Base-by-base conservation (phyloP, 2,797 vertebrate genomes). In the Erethizon dorsatum region DNA sequence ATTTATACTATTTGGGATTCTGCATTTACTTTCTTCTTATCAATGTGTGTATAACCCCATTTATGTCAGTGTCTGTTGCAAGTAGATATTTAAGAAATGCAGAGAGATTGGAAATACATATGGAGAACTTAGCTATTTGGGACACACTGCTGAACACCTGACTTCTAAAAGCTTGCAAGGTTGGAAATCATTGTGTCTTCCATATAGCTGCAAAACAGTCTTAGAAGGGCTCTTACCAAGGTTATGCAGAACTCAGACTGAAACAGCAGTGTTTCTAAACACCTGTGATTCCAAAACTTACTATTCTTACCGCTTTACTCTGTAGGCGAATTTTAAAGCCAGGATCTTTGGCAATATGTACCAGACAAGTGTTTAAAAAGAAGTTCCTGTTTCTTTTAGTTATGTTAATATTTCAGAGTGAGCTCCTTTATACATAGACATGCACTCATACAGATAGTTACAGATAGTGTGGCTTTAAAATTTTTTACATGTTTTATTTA, bases 331-430 rank as follows among this genome's bases (percentile, higher is more conserved):
- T 79, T 69, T 94, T 87, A 77, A 82, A 92, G 56, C 22, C 41
- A 88, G 37, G 13, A 26, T 86, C 73, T 95, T 79, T 97, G 65
- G 50, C 18, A 89, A 4, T 52, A 4, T 56, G 17, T 63, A 52
- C 33, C 57, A 95, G 71, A 57, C 85, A 87, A 85, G 5, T 92
- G 33, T 86, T 93, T 93, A 50, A 80, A 91, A 92, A 88, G 18
- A 92, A 31, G 28, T 78, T 92, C 79, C 10, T 73, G 37, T 69
- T 83, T 96, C 88, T 95, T 86, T 86, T 78, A 69, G 14, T 95
- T 84, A 92, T 28, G 61, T 61, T 95, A 84, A 57, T 91, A 65
- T 92, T 97, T 97, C 11, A 63, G 71, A 86, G 11, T 92, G 54
- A 91, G 52, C 11, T 80, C 6, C 10, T 91, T 73, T 84, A 67